Evolutionary conservation across 2,888 invertebrate genomes (phyloP).

Genomic region (Camptogramma bilineatum): DNA sequence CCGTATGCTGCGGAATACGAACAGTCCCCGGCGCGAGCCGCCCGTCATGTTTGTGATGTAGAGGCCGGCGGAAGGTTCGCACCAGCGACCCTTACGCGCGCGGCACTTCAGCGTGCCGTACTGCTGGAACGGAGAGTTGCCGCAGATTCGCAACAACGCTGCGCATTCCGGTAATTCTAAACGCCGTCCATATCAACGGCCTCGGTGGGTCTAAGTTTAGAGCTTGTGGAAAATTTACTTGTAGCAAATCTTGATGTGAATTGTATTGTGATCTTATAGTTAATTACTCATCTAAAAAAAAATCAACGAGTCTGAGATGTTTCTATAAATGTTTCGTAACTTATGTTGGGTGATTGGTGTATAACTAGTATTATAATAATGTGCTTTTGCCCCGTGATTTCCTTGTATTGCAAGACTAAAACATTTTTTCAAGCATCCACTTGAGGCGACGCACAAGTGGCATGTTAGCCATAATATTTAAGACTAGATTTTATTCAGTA

Average conservation of each 20-base stretch:
- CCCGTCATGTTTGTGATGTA: background rate
- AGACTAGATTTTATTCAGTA: slow-evolving; percentile 1
- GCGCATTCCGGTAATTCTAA: slow-evolving; percentile 1
- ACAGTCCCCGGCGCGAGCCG: slow-evolving; percentile 37
- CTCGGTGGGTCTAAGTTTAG: slow-evolving; percentile 5
- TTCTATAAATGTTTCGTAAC: background rate
- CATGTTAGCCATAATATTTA: background rate
- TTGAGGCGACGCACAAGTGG: background rate
- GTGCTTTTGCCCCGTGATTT: too few species aligned
- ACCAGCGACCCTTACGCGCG: slow-evolving; percentile 4
- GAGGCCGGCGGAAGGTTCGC: background rate
- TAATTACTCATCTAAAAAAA: background rate
- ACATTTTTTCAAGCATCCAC: background rate
- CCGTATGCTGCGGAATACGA: background rate
- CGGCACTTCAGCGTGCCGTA: slow-evolving; percentile 1
- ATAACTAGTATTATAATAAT: background rate
- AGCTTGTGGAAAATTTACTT: background rate
- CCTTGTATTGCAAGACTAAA: background rate
- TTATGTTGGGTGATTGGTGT: background rate
- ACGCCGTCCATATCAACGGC: slow-evolving; percentile 14
- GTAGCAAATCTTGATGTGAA: background rate
- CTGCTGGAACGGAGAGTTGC: slow-evolving; percentile 17
- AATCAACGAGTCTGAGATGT: background rate
- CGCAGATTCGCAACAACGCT: slow-evolving; percentile 15
- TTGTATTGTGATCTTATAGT: background rate